These are phyloP conservation scores for Bombyx huttoni DNA, from an alignment of 2,888 invertebrate genomes.

Conservation along the genomic window DNA sequence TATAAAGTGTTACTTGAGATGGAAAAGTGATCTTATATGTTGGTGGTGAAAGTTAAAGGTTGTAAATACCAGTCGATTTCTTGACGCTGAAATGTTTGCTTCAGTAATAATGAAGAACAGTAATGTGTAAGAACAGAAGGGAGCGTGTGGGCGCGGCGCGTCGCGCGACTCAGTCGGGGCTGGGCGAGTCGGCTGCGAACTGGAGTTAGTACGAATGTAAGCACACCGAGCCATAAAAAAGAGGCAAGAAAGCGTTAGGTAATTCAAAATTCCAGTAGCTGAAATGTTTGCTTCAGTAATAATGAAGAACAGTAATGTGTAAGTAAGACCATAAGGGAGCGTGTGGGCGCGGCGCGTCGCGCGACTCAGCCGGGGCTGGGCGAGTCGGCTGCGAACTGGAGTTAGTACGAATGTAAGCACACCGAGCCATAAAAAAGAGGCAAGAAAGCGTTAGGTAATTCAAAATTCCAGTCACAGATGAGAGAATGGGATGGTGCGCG, in stretches of 20 bases:
- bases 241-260: conserved; percentile 61
- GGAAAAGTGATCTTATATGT: neutral
- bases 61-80: neutral
- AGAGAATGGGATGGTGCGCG: conserved; percentile 7
- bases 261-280: conserved; percentile 56
- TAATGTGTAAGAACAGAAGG: neutral
- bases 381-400: conserved; percentile 9
- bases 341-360: neutral
- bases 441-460: conserved; percentile 60
- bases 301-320: neutral
- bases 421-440: conserved; percentile 65
- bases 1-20: no score
- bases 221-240: conserved; percentile 68
- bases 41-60: neutral
- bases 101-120: neutral
- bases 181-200: conserved; percentile 3
- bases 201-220: conserved; percentile 44
- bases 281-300: conserved; percentile 2
- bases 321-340: conserved; percentile 7
- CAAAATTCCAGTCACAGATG: conserved; percentile 65
- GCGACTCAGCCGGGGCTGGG: neutral
- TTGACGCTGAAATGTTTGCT: neutral
- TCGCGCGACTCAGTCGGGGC: neutral
- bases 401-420: conserved; percentile 57
- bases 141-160: neutral